A percentile compares a stretch with the other conserved stretches of the same genome.
These are phyloP conservation scores for Eumacrocentrus americanus DNA, from an alignment of 2,888 invertebrate genomes.

Conservation along the genomic window DNA sequence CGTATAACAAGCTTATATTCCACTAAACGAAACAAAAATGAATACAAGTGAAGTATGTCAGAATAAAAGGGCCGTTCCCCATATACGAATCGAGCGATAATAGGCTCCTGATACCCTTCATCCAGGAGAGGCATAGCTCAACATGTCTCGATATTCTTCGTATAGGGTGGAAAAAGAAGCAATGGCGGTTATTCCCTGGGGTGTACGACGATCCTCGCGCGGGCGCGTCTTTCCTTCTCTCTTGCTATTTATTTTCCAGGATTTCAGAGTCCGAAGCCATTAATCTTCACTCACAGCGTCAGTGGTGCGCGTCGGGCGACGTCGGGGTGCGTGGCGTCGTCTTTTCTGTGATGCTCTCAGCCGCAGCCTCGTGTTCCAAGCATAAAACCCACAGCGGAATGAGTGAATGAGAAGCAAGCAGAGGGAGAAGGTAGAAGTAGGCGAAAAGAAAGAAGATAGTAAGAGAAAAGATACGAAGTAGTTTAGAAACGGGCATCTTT, in stretches of 20 bases:
- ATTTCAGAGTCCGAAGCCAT: conserved; percentile 61
- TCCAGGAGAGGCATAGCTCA: conserved; percentile 30
- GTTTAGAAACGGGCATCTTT: background rate
- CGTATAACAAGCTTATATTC: background rate
- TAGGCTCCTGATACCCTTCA: conserved; percentile 41
- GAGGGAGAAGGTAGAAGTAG: background rate
- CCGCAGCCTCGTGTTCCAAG: conserved; percentile 20
- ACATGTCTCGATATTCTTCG: conserved; percentile 33
- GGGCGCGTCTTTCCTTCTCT: conserved; percentile 38
- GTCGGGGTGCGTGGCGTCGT: conserved; percentile 54
- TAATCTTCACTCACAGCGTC: conserved; percentile 59
- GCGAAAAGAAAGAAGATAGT: background rate
- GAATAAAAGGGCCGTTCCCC: background rate
- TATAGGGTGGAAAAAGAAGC: conserved; percentile 24
- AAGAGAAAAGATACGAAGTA: background rate
- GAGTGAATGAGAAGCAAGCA: conserved; percentile 25
- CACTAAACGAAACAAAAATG: background rate
- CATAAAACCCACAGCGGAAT: conserved; percentile 26
- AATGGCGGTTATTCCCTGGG: conserved; percentile 40
- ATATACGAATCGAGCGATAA: conserved; percentile 41
- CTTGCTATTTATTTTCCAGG: conserved; percentile 61
- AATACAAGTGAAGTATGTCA: background rate
- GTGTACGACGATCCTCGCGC: conserved; percentile 33
- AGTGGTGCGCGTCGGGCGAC: conserved; percentile 60
- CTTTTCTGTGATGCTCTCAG: conserved; percentile 45